A percentile compares a stretch with the other conserved stretches of the same genome.
Evolutionary conservation across 2,113 vertebrate species (phyloP).

Genomic region (Etheostoma cragini): DNA sequence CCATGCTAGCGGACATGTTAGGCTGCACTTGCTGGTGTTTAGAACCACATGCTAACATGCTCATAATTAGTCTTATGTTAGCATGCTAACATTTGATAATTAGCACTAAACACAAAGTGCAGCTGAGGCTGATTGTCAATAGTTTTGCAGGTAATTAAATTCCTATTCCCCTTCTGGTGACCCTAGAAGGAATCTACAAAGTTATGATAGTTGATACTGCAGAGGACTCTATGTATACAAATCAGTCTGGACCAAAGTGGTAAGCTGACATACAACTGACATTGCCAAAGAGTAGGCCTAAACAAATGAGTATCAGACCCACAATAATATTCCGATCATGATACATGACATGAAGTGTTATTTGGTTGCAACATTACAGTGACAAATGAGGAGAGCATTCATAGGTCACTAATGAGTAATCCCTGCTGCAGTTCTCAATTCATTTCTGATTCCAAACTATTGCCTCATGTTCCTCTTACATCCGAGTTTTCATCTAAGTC

Average conservation of each 20-base stretch:
- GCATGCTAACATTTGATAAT: not conserved
- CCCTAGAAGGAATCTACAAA: not conserved
- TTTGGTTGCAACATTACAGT: not conserved
- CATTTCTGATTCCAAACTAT: conserved; percentile 2
- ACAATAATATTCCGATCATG: not conserved
- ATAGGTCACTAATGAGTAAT: not conserved
- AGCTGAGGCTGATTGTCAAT: not conserved
- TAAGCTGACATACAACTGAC: not conserved
- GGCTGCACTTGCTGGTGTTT: not conserved
- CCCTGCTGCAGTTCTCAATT: not conserved
- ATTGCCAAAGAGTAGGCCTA: not conserved
- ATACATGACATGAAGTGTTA: not conserved
- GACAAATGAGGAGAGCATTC: not conserved
- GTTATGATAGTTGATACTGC: not conserved
- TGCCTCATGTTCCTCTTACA: conserved; percentile 7
- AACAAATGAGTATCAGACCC: not conserved
- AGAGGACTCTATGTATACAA: not conserved
- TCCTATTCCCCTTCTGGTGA: not conserved
- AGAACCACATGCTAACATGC: not conserved
- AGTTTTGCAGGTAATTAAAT: not conserved
- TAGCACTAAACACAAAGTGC: not conserved
- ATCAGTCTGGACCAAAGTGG: not conserved
- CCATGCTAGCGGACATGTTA: not conserved
- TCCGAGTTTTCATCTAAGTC: conserved; percentile 2
- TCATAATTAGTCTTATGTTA: not conserved